Base-by-base conservation (phyloP, 2,888 invertebrate genomes). In the Yponomeuta cagnagella region DNA sequence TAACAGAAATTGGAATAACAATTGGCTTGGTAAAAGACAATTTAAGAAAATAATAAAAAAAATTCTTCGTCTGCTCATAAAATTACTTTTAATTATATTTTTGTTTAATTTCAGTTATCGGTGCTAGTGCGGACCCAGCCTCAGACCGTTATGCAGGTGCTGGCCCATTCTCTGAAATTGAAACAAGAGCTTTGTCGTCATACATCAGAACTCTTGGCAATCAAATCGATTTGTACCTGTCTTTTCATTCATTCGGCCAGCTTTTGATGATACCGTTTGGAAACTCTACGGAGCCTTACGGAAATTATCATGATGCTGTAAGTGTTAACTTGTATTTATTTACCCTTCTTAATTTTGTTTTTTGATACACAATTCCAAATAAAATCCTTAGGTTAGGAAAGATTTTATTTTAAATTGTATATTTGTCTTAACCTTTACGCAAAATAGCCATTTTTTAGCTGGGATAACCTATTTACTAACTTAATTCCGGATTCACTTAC, bases 191-290 rank as follows among this genome's bases (percentile, higher is more conserved):
- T 0, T 76, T 95, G 6, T 90, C 95, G 0, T 75, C 91, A 0
- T 95, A 91, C 77, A 88, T 96, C 30, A 76, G 76, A 0, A 81
- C 90, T 0, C 77, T 95, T 71, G 83, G 88, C 15, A 83, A 88
- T 23, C 82, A 90, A 69, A 86, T 95, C 30, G 93, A 93, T 58
- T 83, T 94, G 63, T 97, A 96, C 79, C 80, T 97, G 2, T 93
- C 95, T 0, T 94, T 96, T 80, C 97, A 97, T 81, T 95, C 96
- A 0, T 96, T 93, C 76, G 94, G 95, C 0, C 96, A 97, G 77
- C 86, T 94, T 52, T 81, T 96, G 33, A 82, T 96, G 70, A 82
- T 95, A 71, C 96, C 96, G 0, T 96, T 95, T 80, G 96, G 96
- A 0, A 94, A 95, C 76, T 94, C 94, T 0, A 82, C 82, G 0